Conservation (phyloP, 2,888 invertebrate genomes). For the Resseliella maxima region DNA sequence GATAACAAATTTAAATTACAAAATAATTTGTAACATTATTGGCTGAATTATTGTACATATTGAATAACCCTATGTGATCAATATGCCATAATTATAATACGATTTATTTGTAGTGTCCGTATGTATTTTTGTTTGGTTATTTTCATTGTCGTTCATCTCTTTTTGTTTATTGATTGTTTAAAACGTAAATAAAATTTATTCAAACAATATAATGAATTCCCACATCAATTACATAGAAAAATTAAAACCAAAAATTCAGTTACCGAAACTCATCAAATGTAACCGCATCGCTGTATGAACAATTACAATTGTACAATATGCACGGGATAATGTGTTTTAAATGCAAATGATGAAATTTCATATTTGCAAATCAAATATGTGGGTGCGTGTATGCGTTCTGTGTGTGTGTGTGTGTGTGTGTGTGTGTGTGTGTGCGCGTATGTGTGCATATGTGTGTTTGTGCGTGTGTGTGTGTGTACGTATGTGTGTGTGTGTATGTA, state of each 20-base stretch:
- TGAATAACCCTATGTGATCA: too few relatives aligned
- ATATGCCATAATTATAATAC: too few relatives aligned
- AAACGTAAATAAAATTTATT: slow-evolving; percentile 32
- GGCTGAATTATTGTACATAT: too few relatives aligned
- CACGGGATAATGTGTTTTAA: not conserved
- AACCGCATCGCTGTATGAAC: slow-evolving; percentile 4
- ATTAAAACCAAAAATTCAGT: not conserved
- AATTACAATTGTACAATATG: not conserved
- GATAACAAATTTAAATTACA: too few relatives aligned
- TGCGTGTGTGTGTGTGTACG: too few relatives aligned
- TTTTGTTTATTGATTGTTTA: not conserved
- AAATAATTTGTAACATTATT: too few relatives aligned
- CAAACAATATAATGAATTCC: slow-evolving; percentile 8
- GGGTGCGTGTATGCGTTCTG: too few relatives aligned
- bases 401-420: not conserved
- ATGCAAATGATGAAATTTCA: not conserved
- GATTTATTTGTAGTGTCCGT: too few relatives aligned
- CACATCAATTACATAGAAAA: slow-evolving; percentile 27
- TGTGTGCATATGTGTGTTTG: too few relatives aligned
- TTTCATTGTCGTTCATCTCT: not conserved
- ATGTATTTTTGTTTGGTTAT: not conserved
- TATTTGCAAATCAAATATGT: not conserved
- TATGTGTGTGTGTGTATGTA: too few relatives aligned
- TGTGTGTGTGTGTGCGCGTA: too few relatives aligned
- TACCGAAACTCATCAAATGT: slow-evolving; percentile 21